phyloP scores from a whole-genome alignment of 2,888 invertebrate genomes.

The Drosophila rubida region DNA sequence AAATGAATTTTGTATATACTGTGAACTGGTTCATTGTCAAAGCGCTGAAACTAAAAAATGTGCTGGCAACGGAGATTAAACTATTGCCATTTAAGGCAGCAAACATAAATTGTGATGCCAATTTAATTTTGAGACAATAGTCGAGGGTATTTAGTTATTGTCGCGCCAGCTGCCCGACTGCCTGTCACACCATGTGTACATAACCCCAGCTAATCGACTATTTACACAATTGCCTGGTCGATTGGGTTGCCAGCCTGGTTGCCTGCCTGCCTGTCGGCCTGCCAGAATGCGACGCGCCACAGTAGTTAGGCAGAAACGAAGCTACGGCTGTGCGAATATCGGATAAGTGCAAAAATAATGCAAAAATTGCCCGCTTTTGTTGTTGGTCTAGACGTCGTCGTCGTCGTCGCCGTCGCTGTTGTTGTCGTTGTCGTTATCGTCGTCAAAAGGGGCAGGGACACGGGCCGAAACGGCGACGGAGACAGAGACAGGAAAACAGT shows the following conservation, averaged over 20 bases:
- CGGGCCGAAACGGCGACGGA: slow-evolving; percentile 9
- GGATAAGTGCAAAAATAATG: slow-evolving; percentile 64
- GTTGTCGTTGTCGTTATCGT: slow-evolving; percentile 55
- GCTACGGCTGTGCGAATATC: slow-evolving; percentile 56
- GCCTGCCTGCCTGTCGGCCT: background rate
- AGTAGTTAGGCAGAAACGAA: slow-evolving; percentile 45
- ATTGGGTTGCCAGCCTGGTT: slow-evolving; percentile 21
- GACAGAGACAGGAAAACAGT: slow-evolving; percentile 41
- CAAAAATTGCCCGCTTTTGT: slow-evolving; percentile 55
- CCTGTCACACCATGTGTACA: slow-evolving; percentile 27
- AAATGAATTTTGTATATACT: background rate
- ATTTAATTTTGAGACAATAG: slow-evolving; percentile 4
- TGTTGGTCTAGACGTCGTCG: slow-evolving; percentile 60
- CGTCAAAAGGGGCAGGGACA: slow-evolving; percentile 30
- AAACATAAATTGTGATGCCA: slow-evolving; percentile 5
- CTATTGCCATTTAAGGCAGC: slow-evolving; percentile 3
- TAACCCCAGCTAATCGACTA: slow-evolving; percentile 62
- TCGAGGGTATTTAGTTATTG: slow-evolving; percentile 15
- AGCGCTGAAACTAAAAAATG: background rate
- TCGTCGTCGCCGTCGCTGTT: slow-evolving; percentile 39
- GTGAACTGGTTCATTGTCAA: background rate
- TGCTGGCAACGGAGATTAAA: background rate
- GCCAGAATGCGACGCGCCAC: slow-evolving; percentile 28
- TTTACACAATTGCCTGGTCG: slow-evolving; percentile 64
- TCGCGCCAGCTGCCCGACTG: slow-evolving; percentile 33